A percentile compares a stretch with the other conserved stretches of the same genome.
Evolutionary conservation across 2,888 invertebrate species (phyloP).

Genomic region (Mimachlamys varia): DNA sequence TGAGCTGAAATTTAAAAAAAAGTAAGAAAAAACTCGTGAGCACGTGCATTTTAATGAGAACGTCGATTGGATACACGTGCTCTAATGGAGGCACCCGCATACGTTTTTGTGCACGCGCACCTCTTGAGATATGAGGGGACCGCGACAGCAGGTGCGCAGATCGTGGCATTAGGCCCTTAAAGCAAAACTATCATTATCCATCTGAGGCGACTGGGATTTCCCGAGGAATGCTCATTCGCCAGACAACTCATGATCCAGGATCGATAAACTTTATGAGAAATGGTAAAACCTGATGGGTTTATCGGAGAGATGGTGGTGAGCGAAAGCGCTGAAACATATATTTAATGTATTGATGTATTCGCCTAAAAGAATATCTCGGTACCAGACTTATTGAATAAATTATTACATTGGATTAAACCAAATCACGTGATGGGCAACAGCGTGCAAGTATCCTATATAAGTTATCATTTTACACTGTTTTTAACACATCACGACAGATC

Average conservation of each 20-base stretch:
- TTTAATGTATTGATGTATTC: too few species aligned
- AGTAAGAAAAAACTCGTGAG: neutral
- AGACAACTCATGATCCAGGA: neutral
- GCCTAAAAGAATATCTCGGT: too few species aligned
- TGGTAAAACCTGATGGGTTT: neutral
- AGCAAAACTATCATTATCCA: conserved; percentile 5
- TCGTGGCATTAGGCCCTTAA: conserved; percentile 15
- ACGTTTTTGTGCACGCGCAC: neutral
- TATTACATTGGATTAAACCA: too few species aligned
- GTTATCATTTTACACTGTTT: too few species aligned
- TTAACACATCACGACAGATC: too few species aligned
- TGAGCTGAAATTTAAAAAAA: neutral
- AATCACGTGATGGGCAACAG: too few species aligned
- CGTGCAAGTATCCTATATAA: too few species aligned
- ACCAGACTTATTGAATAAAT: too few species aligned
- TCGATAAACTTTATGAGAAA: neutral
- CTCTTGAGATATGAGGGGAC: neutral
- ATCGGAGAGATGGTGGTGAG: neutral
- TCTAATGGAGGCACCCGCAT: conserved; percentile 14
- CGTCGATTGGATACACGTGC: conserved; percentile 28
- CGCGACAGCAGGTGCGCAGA: conserved; percentile 31
- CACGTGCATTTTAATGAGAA: conserved; percentile 6
- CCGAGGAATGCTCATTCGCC: neutral
- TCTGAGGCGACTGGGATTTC: neutral
- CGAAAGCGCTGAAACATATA: neutral